Evolutionary conservation across 2,113 vertebrate species (phyloP).

Genomic region (Myrmecophaga tridactyla): DNA sequence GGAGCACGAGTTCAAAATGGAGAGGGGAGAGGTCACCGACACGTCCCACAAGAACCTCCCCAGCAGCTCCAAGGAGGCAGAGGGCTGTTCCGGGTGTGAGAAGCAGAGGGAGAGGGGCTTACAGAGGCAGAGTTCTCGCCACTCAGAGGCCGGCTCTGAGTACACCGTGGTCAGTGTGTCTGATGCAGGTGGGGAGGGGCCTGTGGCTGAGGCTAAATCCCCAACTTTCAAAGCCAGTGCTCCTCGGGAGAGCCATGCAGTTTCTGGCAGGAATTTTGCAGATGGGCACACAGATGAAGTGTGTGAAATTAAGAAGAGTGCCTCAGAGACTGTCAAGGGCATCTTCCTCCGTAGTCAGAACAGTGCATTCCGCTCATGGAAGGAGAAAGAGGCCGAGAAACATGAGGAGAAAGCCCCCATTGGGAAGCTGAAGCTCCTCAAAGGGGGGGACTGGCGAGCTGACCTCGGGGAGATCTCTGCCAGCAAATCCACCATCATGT

Average conservation of each 20-base stretch:
- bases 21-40: constrained; percentile 93
- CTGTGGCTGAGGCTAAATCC: constrained; percentile 80
- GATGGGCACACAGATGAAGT: constrained; percentile 78
- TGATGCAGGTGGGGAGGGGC: constrained; percentile 70
- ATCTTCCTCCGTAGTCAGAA: constrained; percentile 94
- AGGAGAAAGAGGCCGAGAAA: constrained; percentile 90
- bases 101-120: constrained; percentile 74
- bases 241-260: constrained; percentile 77
- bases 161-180: constrained; percentile 80
- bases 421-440: constrained; percentile 73
- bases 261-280: constrained; percentile 62
- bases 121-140: constrained; percentile 87
- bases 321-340: constrained; percentile 89
- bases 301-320: constrained; percentile 89
- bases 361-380: constrained; percentile 97
- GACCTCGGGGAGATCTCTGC: constrained; percentile 82
- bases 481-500: constrained; percentile 91
- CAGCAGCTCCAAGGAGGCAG: constrained; percentile 76
- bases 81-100: constrained; percentile 61
- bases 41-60: constrained; percentile 78
- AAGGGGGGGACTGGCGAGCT: constrained; percentile 80
- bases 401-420: constrained; percentile 81
- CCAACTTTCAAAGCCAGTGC: constrained; percentile 84
- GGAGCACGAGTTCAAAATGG: constrained; percentile 97
- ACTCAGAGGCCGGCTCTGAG: constrained; percentile 89